Percentiles rank a stretch among this genome's conserved stretches.
Evolutionary conservation across 2,797 vertebrate genomes (phyloP).

Genomic region (Falco concolor): DNA sequence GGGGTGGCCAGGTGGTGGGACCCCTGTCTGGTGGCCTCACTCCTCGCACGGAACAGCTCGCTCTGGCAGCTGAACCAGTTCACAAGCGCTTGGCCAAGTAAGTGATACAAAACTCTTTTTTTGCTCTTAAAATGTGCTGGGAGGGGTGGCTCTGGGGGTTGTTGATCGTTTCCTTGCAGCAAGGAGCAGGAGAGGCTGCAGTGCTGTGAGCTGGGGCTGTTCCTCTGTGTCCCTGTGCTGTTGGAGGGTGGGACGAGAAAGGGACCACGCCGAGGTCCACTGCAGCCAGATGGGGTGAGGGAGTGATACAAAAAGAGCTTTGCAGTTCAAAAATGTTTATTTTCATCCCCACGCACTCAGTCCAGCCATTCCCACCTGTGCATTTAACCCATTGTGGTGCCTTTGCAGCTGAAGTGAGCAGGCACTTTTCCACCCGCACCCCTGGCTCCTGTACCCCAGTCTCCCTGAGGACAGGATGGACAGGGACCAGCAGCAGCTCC

Average conservation of each 20-base stretch:
- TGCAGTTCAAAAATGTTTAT: background rate
- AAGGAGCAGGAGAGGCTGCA: background rate
- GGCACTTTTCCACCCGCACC: background rate
- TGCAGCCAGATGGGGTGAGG: rapidly evolving
- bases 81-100: background rate
- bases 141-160: background rate
- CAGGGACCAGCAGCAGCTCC: background rate
- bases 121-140: background rate
- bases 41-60: rapidly evolving
- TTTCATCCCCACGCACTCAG: background rate
- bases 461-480: background rate
- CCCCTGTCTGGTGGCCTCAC: background rate
- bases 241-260: background rate
- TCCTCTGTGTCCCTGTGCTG: background rate
- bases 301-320: background rate
- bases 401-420: background rate
- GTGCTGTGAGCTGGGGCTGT: rapidly evolving
- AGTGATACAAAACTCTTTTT: background rate
- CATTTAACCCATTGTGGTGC: background rate
- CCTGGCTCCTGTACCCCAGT: background rate
- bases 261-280: background rate
- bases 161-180: background rate
- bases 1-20: background rate
- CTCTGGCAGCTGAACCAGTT: rapidly evolving
- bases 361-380: background rate